phyloP scores from a whole-genome alignment of 2,797 vertebrate genomes.

The Eurystomus glaucurus region DNA sequence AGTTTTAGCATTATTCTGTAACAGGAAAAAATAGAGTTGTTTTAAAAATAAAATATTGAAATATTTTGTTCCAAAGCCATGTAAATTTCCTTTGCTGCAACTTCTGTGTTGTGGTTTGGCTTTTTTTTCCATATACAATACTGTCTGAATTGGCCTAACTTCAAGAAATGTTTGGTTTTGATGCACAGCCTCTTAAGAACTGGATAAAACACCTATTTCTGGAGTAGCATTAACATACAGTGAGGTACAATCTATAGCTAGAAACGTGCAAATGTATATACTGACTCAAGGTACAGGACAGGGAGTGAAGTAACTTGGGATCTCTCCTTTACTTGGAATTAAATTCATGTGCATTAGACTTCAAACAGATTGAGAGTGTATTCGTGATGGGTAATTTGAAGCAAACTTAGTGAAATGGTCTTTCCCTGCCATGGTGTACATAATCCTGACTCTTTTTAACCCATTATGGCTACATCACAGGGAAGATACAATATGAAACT shows the following conservation, averaged over 20 bases:
- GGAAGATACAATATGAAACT: background rate
- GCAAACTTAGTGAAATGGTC: background rate
- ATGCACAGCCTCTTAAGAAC: background rate
- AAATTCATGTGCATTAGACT: rapidly evolving
- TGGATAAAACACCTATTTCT: background rate
- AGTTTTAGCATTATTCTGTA: background rate
- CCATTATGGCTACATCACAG: background rate
- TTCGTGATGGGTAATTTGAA: background rate
- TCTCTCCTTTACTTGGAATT: background rate
- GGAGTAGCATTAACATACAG: background rate
- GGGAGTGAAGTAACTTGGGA: background rate
- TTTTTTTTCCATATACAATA: background rate
- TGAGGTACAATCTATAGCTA: background rate
- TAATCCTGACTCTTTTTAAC: background rate
- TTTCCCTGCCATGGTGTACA: background rate
- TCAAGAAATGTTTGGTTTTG: background rate
- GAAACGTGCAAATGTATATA: background rate
- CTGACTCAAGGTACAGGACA: background rate
- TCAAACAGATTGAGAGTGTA: background rate
- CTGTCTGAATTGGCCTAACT: background rate
- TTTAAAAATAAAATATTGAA: background rate
- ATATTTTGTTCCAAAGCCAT: background rate
- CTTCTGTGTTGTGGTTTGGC: background rate
- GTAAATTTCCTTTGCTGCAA: background rate
- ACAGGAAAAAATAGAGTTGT: background rate